Evolutionary conservation across 2,888 invertebrate genomes (phyloP).

Genomic region (Lasioglossum morio): DNA sequence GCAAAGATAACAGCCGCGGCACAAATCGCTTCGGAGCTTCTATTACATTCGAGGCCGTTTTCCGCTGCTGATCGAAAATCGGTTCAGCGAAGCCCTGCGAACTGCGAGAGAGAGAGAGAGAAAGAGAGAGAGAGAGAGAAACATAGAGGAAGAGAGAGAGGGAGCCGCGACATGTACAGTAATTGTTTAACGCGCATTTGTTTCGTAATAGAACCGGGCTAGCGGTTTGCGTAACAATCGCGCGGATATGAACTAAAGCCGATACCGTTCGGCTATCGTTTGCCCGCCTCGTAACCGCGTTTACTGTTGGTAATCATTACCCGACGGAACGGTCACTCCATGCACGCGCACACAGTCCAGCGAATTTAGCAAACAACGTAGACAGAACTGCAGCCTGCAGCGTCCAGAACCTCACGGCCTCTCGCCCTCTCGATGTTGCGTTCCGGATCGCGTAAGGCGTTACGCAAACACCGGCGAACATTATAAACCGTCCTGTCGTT

Average conservation of each 20-base stretch:
- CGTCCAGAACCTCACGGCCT: neutral
- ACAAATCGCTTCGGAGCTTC: conserved; percentile 21
- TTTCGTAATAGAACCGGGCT: conserved; percentile 54
- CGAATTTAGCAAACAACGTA: conserved; percentile 47
- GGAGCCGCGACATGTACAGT: conserved; percentile 22
- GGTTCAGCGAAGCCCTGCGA: neutral
- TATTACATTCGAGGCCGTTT: neutral
- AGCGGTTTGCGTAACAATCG: conserved; percentile 60
- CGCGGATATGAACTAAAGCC: conserved; percentile 55
- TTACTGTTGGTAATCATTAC: conserved; percentile 59
- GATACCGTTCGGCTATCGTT: conserved; percentile 60
- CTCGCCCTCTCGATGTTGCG: conserved; percentile 11
- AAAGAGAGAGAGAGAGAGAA: neutral
- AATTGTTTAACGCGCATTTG: conserved; percentile 57
- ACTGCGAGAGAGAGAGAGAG: neutral
- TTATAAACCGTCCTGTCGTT: neutral
- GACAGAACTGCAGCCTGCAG: conserved; percentile 20
- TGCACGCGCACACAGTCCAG: conserved; percentile 15
- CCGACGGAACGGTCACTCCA: conserved; percentile 53
- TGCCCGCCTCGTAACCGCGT: conserved; percentile 51
- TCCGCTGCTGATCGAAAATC: conserved; percentile 26
- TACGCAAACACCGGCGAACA: conserved; percentile 26
- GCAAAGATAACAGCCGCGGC: neutral
- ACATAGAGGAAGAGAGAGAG: neutral
- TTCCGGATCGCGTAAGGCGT: conserved; percentile 12